Evolutionary conservation across 2,797 vertebrate genomes (phyloP).

Genomic region (Acipenser ruthenus): DNA sequence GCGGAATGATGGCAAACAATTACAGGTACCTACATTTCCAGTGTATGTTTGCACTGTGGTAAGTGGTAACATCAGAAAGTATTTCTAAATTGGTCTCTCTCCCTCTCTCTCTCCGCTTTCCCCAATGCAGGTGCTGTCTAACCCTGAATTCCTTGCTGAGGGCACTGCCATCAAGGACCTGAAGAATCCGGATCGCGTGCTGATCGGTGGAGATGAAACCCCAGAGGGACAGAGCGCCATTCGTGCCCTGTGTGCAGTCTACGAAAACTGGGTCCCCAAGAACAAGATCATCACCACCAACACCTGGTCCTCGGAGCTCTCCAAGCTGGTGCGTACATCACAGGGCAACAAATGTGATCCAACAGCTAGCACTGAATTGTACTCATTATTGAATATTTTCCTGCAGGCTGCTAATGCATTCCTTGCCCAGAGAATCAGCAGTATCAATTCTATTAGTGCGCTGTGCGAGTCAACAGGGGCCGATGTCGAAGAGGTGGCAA

Average conservation of each 20-base stretch:
- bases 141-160: conserved; percentile 28
- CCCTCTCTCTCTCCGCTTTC: background rate
- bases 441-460: conserved; percentile 31
- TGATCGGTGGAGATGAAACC: conserved; percentile 30
- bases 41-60: no score
- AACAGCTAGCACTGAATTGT: background rate
- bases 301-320: conserved; percentile 24
- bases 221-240: conserved; percentile 20
- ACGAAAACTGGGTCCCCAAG: conserved; percentile 23
- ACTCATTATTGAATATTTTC: background rate
- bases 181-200: conserved; percentile 27
- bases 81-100: background rate
- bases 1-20: no score
- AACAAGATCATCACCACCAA: conserved; percentile 34
- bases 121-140: conserved; percentile 18
- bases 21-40: no score
- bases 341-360: no score
- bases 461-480: conserved; percentile 18
- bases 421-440: conserved; percentile 30
- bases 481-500: conserved; percentile 23
- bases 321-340: conserved; percentile 20
- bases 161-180: conserved; percentile 23
- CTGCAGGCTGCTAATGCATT: conserved; percentile 25
- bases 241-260: conserved; percentile 17
- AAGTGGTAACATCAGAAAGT: no score